Evolutionary conservation across 2,888 invertebrate genomes (phyloP).

Genomic region (Drosophila setosimentum): DNA sequence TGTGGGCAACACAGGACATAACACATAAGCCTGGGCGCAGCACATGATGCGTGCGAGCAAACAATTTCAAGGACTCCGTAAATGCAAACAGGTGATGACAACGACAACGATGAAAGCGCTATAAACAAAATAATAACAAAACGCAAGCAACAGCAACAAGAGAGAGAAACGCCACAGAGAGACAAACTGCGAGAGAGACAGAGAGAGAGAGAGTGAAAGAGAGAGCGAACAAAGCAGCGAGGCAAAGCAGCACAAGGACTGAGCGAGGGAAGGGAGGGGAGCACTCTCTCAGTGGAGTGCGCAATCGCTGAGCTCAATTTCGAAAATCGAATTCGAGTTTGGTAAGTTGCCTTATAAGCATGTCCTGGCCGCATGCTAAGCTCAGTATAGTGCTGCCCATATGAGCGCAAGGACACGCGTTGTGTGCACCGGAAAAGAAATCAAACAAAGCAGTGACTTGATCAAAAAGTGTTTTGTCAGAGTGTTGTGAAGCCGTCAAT

Average conservation of each 20-base stretch:
- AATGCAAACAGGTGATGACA: constrained; percentile 83
- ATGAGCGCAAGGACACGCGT: constrained; percentile 72
- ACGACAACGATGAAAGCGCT: constrained; percentile 59
- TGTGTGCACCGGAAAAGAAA: constrained; percentile 3
- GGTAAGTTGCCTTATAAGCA: constrained; percentile 61
- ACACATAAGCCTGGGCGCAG: constrained; percentile 47
- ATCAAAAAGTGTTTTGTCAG: constrained; percentile 14
- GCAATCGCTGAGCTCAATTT: constrained; percentile 47
- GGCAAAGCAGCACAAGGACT: not conserved
- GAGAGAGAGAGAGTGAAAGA: constrained; percentile 8
- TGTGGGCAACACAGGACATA: constrained; percentile 39
- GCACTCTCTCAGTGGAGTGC: constrained; percentile 17
- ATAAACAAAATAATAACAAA: constrained; percentile 80
- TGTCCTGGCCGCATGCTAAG: constrained; percentile 65
- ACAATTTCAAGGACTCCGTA: constrained; percentile 80
- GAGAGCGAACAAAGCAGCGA: constrained; percentile 7
- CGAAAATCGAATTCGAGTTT: constrained; percentile 63
- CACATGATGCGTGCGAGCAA: constrained; percentile 59
- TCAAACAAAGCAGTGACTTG: constrained; percentile 24
- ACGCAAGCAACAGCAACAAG: constrained; percentile 36
- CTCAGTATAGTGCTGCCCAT: constrained; percentile 80
- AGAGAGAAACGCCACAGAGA: constrained; percentile 1
- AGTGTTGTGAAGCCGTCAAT: constrained; percentile 45
- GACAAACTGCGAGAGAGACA: constrained; percentile 19
- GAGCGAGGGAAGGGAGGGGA: not conserved